Evolutionary conservation across 1,140 invertebrate genomes (phyloP).

Genomic region (Drosophila sturtevanti): DNA sequence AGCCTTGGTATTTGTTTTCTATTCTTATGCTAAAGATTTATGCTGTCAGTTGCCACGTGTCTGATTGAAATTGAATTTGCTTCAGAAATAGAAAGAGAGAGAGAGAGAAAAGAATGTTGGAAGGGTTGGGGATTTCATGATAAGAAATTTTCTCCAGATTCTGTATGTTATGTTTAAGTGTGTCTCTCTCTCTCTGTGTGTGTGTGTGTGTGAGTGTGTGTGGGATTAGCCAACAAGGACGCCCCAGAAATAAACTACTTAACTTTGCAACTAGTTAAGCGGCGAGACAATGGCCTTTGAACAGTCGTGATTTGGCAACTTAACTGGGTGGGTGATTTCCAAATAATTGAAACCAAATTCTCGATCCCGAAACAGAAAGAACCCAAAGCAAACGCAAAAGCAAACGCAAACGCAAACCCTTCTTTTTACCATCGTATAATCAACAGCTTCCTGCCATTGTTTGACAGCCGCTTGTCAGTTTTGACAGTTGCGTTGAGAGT

Average conservation of each 20-base stretch:
- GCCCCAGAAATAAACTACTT: conserved; percentile 69
- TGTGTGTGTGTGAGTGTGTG: conserved; percentile 26
- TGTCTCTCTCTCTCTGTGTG: background rate
- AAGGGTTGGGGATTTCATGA: background rate
- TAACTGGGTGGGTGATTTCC: conserved; percentile 40
- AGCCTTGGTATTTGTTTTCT: conserved; percentile 20
- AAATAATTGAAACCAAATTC: background rate
- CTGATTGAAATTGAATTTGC: conserved; percentile 76
- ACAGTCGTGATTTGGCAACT: conserved; percentile 56
- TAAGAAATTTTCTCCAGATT: background rate
- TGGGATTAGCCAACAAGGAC: conserved; percentile 56
- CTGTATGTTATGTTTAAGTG: background rate
- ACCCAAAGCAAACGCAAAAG: too few species aligned
- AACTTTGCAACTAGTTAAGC: conserved; percentile 79
- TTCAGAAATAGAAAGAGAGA: background rate
- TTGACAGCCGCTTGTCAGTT: conserved; percentile 76
- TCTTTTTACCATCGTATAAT: conserved; percentile 50
- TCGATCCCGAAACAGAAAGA: conserved; percentile 11
- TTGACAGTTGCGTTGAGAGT: conserved; percentile 73
- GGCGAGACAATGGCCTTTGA: conserved; percentile 56
- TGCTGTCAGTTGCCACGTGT: conserved; percentile 75
- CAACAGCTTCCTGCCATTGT: conserved; percentile 69
- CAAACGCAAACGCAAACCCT: conserved; percentile 45
- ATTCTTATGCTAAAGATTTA: conserved; percentile 75
- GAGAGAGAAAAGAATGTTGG: background rate